Evolutionary conservation across 92 coral and sea anemone species (phyloP), one percentile per base, ranked within the genome.

Genomic region (Actinostola sp.): DNA sequence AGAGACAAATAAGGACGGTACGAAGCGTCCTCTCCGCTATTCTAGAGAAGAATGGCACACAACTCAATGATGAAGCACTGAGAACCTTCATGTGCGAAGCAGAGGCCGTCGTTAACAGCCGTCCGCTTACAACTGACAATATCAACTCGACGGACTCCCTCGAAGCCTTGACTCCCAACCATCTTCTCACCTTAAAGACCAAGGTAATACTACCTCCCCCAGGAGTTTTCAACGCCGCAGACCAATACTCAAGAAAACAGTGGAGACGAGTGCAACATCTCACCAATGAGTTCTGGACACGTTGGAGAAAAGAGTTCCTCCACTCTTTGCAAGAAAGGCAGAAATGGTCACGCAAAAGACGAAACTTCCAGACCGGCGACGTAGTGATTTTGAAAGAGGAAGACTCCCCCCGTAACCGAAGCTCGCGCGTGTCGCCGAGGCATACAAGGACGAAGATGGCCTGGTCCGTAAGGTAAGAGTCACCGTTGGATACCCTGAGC

Each of bases 261-360:
- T 75, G 81, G 81, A 29, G 73, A 43, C 55, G 81, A 61, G 80
- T 75, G 17, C 81, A 75, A 54, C 73, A 58, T 32, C 16, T 72
- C 0, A 48, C 27, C 2, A 72, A 72, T 30, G 51, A 35, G 31
- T 72, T 72, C 35, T 72, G 79, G 79, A 2, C 23, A 14, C 70
- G 71, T 0, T 72, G 79, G 79, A 41, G 23, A 24, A 35, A 32
- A 34, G 75, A 76, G 51, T 65, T 52, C 27, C 66, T 76, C 10
- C 61, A 52, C 8, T 49, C 82, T 28, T 25, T 76, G 0, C 82
- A 76, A 20, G 36, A 24, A 11, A 24, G 82, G 11, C 43, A 57
- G 28, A 76, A 64, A 39, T 63, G 82, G 82, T 14, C 36, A 8
- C 75, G 73, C 6, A 31, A 50, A 0, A 57, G 78, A 6, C 70